Evolutionary conservation across 2,888 invertebrate species (phyloP), one percentile per base, ranked within the genome.

Genomic region (Escarpia spicata): DNA sequence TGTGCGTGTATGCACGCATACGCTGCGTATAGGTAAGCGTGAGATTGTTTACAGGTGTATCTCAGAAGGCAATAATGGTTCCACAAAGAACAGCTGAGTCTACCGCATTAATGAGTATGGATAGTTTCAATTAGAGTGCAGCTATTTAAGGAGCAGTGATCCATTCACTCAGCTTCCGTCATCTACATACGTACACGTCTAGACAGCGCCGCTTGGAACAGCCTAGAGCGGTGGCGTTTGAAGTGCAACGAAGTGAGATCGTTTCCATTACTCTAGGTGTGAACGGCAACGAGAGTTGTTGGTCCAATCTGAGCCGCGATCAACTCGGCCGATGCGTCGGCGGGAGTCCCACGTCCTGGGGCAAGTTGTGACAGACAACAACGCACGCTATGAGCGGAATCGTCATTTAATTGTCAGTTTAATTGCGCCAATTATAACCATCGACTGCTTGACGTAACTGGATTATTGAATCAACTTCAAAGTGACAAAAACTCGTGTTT

Each of bases 401-500:
- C 75, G 75, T 26, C 75, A 26, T 75, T 75, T 75, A 75, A 75
- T 75, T 75, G 75, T 26, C n/a, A 19, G 75, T 75, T 75, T 75
- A 75, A 75, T 75, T 26, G 75, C 75, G 75, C n/a, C 26, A 26
- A 26, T 75, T 75, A 75, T 75, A 26, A 75, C 19, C 75, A 75
- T 4, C 75, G 75, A 19, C 75, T n/a, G 19, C 75, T 26, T n/a
- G 75, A 6, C 75, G 26, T 75, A 0, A n/a, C 19, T 26, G 75
- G 75, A 75, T 75, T 75, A 75, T 75, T 75, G n/a, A 75, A 75
- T 75, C 75, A 75, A 75, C 75, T 75, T 75, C 75, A 75, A 75
- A 75, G 75, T 26, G 75, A 26, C 75, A 75, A 75, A 75, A 75
- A 75, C 75, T n/a, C 75, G 75, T n/a, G 4, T 15, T 75, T 26